Evolutionary conservation across 2,113 vertebrate genomes (phyloP).

Genomic region (Atherinomorus stipes): DNA sequence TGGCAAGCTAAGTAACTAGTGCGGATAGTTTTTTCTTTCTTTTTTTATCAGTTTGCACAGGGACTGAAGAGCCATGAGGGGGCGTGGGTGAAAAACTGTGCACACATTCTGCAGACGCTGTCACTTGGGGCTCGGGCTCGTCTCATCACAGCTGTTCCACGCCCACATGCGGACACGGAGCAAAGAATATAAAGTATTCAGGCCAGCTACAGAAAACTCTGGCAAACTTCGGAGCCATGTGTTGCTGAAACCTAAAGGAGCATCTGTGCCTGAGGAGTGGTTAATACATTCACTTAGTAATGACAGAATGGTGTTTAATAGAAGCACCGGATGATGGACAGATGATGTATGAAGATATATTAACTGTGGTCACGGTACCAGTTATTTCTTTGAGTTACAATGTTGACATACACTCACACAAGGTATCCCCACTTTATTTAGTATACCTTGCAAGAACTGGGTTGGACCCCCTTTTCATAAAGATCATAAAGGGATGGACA

Average conservation of each 20-base stretch:
- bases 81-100: slow-evolving; percentile 61
- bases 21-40: slow-evolving; percentile 8
- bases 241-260: slow-evolving; percentile 44
- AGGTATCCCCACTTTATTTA: too few relatives aligned
- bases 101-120: slow-evolving; percentile 65
- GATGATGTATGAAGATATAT: not conserved
- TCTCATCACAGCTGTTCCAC: slow-evolving; percentile 77
- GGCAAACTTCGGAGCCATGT: slow-evolving; percentile 69
- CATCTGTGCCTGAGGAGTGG: slow-evolving; percentile 43
- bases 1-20: slow-evolving; percentile 1
- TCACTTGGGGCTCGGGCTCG: slow-evolving; percentile 55
- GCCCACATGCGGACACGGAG: slow-evolving; percentile 60
- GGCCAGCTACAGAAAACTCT: slow-evolving; percentile 54
- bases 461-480: too few relatives aligned
- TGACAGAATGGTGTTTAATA: not conserved
- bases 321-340: not conserved
- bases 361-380: not conserved
- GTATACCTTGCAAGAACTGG: too few relatives aligned
- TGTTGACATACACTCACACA: too few relatives aligned
- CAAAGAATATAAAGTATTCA: slow-evolving; percentile 56
- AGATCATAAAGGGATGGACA: too few relatives aligned
- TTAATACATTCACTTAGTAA: slow-evolving; percentile 6
- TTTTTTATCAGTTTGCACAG: slow-evolving; percentile 22
- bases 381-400: too few relatives aligned
- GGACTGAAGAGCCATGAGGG: slow-evolving; percentile 56